Evolutionary conservation across 1,140 invertebrate species (phyloP), one percentile per base, ranked within the genome.

Genomic region (Drosophila novamexicana): DNA sequence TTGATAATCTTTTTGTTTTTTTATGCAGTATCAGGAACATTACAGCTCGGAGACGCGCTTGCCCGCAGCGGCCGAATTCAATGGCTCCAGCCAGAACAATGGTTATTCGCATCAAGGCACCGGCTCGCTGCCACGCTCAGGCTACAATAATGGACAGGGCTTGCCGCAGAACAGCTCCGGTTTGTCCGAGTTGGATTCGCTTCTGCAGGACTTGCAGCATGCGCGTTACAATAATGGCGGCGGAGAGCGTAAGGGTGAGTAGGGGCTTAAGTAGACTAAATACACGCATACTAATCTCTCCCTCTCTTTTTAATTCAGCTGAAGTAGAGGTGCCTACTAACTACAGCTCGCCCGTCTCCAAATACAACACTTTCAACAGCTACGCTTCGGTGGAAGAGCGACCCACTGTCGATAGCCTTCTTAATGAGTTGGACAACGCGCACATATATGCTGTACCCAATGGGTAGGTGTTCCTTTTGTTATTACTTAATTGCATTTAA

Each of bases 131-230:
- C 86, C 91, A 37, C 79, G 91, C 2, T 57, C 56, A 5, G 61
- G 62, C 44, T 76, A 74, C 16, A 84, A 73, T 34, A 80, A 82
- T 64, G 56, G 65, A 2, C 77, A 63, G 61, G 34, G 61, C 12
- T 9, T 32, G 34, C 50, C 65, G 7, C 79, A 71, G 61, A 81
- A 72, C 47, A 73, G 37, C 58, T 82, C 80, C 45, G 98, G 98
- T 93, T 94, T 98, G 22, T 97, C 97, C 0, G 98, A 99, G 93
- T 92, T 99, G 82, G 98, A 99, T 93, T 97, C 96, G 29, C 94
- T 99, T 50, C 94, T 99, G 61, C 96, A 98, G 91, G 98, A 98
- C 93, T 93, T 99, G 71, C 98, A 97, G 93, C 96, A 96, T 81
- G 96, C 96, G 0, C 95, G 96, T 59, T 97, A 97, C 86, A 95